Conservation (phyloP, 2,113 vertebrate species). For the Cebus imitator region DNA sequence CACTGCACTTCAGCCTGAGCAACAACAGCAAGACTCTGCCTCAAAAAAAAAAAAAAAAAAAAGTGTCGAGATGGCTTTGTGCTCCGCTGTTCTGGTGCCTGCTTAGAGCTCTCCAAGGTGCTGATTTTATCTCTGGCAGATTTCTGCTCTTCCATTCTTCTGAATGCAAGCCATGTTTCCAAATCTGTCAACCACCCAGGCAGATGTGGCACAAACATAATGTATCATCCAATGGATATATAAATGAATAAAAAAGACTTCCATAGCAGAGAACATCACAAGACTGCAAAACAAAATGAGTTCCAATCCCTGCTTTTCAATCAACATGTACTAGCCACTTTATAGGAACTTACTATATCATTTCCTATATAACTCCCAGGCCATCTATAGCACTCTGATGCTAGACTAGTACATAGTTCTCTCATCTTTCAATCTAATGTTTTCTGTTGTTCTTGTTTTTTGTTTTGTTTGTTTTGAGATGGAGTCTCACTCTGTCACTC, state of each 20-base stretch:
- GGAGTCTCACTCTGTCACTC: too few relatives aligned
- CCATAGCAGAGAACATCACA: constrained; percentile 15
- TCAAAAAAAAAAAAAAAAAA: too few relatives aligned
- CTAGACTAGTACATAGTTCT: background rate
- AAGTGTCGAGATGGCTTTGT: background rate
- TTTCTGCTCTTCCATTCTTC: background rate
- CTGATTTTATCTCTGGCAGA: constrained; percentile 6
- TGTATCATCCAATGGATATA: background rate
- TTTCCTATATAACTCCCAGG: background rate
- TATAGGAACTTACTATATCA: background rate
- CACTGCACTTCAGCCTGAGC: too few relatives aligned
- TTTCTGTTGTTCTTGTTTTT: too few relatives aligned
- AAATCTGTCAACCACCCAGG: background rate
- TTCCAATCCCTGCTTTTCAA: constrained; percentile 12
- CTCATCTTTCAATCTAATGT: background rate
- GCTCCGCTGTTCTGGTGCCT: rapidly evolving
- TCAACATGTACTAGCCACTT: background rate
- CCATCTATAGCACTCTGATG: background rate
- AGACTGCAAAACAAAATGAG: constrained; percentile 27
- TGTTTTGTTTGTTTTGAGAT: too few relatives aligned
- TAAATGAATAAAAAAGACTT: background rate
- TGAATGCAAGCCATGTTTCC: background rate
- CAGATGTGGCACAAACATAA: background rate
- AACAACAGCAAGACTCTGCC: too few relatives aligned
- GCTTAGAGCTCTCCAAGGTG: constrained; percentile 61